Evolutionary conservation across 2,797 vertebrate genomes (phyloP).

Genomic region (Tragelaphus eurycerus): DNA sequence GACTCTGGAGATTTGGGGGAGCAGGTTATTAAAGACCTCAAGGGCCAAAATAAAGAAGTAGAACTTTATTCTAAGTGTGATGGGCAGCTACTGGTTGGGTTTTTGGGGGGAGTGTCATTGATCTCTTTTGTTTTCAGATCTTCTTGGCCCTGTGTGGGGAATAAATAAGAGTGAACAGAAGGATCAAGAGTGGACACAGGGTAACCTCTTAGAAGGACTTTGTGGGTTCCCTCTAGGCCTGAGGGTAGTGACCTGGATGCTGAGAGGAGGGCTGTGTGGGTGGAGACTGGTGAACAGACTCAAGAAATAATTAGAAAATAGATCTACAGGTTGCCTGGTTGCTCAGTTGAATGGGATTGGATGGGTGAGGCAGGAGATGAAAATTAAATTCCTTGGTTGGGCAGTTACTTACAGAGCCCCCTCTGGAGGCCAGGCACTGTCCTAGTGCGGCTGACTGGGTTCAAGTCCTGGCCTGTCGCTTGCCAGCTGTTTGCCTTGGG

Average conservation of each 20-base stretch:
- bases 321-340: neutral
- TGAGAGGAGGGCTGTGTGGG: neutral
- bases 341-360: neutral
- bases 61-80: constrained; percentile 4
- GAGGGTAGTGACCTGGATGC: neutral
- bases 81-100: neutral
- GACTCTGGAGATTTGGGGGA: neutral
- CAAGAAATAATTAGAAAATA: neutral
- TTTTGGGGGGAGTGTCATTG: neutral
- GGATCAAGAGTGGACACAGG: neutral
- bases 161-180: neutral
- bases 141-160: neutral
- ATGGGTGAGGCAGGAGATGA: neutral
- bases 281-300: neutral
- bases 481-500: neutral
- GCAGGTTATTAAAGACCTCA: constrained; percentile 16
- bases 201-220: neutral
- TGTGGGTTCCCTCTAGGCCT: neutral
- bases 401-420: neutral
- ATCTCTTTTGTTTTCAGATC: constrained; percentile 8
- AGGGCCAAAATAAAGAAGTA: neutral
- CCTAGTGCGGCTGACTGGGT: neutral
- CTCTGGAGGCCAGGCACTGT: neutral
- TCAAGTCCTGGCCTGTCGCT: neutral
- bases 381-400: neutral